Percentiles rank a stretch among this genome's conserved stretches.
Conservation (phyloP, 2,797 vertebrate genomes). For the Acanthiza pusilla region DNA sequence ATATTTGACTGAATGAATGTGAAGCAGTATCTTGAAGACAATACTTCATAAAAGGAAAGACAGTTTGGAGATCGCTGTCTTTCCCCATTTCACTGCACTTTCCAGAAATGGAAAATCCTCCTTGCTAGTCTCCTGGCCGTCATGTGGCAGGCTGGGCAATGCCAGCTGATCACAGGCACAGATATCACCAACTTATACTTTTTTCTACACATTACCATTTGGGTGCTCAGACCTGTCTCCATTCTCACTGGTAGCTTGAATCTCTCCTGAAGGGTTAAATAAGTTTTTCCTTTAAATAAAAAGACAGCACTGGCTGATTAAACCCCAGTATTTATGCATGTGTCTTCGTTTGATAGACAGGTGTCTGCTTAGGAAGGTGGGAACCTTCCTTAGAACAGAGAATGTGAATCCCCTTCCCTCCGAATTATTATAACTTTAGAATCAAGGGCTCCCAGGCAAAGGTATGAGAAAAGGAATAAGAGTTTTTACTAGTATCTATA, state of each 20-base stretch:
- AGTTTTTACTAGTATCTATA: too few relatives aligned
- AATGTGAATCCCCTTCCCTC: too few relatives aligned
- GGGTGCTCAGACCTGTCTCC: neutral
- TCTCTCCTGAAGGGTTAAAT: neutral
- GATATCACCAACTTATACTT: rapidly evolving
- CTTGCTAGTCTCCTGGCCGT: neutral
- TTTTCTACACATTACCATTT: neutral
- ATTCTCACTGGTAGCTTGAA: neutral
- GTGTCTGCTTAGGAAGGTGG: too few relatives aligned
- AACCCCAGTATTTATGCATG: neutral
- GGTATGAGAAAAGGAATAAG: too few relatives aligned
- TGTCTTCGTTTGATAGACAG: too few relatives aligned
- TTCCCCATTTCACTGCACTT: neutral
- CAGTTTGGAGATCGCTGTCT: rapidly evolving
- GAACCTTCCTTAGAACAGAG: too few relatives aligned
- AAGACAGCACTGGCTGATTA: neutral
- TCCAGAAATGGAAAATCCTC: neutral
- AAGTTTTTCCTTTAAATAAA: neutral
- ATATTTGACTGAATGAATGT: neutral
- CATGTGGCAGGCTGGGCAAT: neutral
- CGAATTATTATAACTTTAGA: too few relatives aligned
- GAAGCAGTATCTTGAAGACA: neutral
- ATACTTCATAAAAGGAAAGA: neutral
- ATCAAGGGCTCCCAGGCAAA: too few relatives aligned
- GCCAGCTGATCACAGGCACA: neutral